Conservation (phyloP, 2,113 vertebrate species). For the Alces alces region DNA sequence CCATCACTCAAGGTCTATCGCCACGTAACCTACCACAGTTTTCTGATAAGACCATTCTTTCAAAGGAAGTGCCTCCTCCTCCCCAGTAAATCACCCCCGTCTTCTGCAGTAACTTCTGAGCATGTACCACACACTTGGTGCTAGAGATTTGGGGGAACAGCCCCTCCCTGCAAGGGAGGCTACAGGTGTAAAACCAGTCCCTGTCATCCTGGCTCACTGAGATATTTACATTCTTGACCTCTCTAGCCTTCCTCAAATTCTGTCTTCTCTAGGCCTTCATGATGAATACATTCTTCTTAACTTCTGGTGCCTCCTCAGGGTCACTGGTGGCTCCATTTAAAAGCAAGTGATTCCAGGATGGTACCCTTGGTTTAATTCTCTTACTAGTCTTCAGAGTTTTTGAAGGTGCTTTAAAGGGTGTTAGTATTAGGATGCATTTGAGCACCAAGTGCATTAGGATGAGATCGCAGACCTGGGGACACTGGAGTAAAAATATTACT, state of each 20-base stretch:
- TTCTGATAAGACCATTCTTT: not conserved
- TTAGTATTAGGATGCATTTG: not conserved
- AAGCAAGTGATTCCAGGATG: not conserved
- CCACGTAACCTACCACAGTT: not conserved
- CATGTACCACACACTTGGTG: not conserved
- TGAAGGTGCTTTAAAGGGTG: not conserved
- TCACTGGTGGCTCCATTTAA: not conserved
- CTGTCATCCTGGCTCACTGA: not conserved
- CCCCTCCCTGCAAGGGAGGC: not conserved
- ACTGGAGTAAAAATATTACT: not conserved
- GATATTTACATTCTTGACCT: not conserved
- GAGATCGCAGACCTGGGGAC: not conserved
- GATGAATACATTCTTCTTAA: not conserved
- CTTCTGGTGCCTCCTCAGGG: not conserved
- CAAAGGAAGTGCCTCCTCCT: not conserved
- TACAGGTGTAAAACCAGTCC: not conserved
- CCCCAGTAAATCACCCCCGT: not conserved
- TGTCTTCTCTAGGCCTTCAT: not conserved
- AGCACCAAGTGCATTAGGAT: not conserved
- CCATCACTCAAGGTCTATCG: not conserved
- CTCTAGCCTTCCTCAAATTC: not conserved
- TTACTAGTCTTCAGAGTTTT: not conserved
- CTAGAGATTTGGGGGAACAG: not conserved
- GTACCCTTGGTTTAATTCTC: not conserved
- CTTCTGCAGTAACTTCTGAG: not conserved